Evolutionary conservation across 1,140 invertebrate genomes (phyloP).

Genomic region (Eubasilissa regina): DNA sequence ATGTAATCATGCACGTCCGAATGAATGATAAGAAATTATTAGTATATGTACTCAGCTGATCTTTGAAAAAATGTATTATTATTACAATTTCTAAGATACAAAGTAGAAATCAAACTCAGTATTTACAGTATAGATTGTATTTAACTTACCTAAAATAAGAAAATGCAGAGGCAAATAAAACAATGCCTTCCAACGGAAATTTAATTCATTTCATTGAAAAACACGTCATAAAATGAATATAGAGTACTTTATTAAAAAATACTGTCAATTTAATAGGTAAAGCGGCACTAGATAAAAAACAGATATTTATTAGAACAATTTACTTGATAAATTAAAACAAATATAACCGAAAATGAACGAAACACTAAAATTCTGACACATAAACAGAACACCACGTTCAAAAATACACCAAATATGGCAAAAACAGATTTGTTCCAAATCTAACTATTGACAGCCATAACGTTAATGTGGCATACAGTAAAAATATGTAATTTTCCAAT

Average conservation of each 20-base stretch:
- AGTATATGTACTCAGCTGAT: too few species aligned
- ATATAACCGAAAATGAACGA: constrained; percentile 16
- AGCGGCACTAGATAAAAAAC: background rate
- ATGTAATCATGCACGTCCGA: too few species aligned
- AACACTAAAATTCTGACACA: constrained; percentile 49
- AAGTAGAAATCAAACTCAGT: too few species aligned
- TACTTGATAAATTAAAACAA: constrained; percentile 14
- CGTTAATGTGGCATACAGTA: constrained; percentile 9
- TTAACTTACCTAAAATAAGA: too few species aligned
- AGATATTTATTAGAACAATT: background rate
- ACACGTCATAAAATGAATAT: constrained; percentile 40
- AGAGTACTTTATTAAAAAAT: constrained; percentile 6
- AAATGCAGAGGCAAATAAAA: too few species aligned
- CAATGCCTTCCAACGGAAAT: background rate
- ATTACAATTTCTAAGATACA: too few species aligned
- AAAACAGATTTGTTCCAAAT: constrained; percentile 40
- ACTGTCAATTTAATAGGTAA: background rate
- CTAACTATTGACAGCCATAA: constrained; percentile 28
- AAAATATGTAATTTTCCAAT: constrained; percentile 2
- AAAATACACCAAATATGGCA: constrained; percentile 55
- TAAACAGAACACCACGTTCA: constrained; percentile 52
- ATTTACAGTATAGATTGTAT: too few species aligned
- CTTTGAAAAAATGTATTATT: too few species aligned
- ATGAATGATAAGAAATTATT: too few species aligned
- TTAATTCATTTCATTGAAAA: background rate